A percentile compares a stretch with the other conserved stretches of the same genome.
phyloP scores from a whole-genome alignment of 1,140 invertebrate species.

The Thaumetopoea pityocampa region DNA sequence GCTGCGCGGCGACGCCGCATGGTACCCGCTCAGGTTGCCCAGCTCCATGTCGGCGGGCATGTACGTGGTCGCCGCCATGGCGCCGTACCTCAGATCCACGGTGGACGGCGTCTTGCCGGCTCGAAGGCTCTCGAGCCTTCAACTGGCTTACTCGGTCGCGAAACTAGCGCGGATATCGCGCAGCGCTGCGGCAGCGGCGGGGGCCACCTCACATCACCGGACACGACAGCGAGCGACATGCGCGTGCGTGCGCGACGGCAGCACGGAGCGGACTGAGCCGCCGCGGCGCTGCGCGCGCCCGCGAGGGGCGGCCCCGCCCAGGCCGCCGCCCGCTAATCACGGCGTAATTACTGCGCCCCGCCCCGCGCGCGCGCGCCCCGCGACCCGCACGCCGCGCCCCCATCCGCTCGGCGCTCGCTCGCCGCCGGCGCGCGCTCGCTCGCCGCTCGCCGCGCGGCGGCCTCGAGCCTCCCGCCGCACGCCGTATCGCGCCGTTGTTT shows the following conservation, averaged over 20 bases:
- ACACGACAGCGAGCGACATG: conserved; percentile 66
- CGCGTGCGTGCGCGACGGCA: conserved; percentile 71
- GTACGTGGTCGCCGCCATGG: conserved; percentile 90
- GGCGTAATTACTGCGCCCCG: conserved; percentile 46
- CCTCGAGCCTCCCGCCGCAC: conserved; percentile 13
- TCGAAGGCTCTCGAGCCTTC: conserved; percentile 77
- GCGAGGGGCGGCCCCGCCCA: conserved; percentile 52
- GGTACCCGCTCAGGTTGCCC: conserved; percentile 85
- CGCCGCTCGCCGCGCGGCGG: conserved; percentile 15
- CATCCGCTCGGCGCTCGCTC: conserved; percentile 11
- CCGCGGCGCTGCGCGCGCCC: conserved; percentile 43
- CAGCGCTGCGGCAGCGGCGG: conserved; percentile 74
- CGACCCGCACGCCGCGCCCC: conserved; percentile 24
- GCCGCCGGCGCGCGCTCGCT: conserved; percentile 4
- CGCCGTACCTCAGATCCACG: conserved; percentile 78
- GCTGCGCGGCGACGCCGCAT: conserved; percentile 86
- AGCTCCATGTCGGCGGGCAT: conserved; percentile 88
- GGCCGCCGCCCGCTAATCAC: conserved; percentile 46
- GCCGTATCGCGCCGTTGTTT: background rate
- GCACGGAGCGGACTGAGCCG: conserved; percentile 65
- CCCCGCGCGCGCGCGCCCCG: conserved; percentile 23
- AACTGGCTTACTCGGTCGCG: conserved; percentile 59
- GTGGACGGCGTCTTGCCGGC: conserved; percentile 80
- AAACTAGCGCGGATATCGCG: conserved; percentile 71
- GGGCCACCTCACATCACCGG: conserved; percentile 70